Evolutionary conservation across 2,113 vertebrate genomes (phyloP), one percentile per base, ranked within the genome.

Genomic region (Oenanthe oenanthe): DNA sequence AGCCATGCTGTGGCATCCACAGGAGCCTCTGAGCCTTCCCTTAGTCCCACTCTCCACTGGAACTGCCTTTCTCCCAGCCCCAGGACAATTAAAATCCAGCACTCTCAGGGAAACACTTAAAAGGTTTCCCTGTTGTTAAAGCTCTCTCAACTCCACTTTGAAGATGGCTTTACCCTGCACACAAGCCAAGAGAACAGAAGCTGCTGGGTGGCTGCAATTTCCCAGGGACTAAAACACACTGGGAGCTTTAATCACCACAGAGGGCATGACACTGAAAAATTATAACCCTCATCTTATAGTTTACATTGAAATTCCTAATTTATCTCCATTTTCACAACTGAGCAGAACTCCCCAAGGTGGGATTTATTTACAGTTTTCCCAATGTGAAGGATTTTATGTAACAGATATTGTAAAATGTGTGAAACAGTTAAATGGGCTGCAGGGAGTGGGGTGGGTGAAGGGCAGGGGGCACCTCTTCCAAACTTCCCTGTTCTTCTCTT

Each of bases 121-220:
- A 94, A 76, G 42, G 6, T 48, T 87, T 89, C 60, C 87, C 73
- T 74, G 70, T 65, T 76, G 88, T 50, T 92, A 93, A 93, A 57
- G 51, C 82, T 76, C 80, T 16, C 80, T 84, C 76, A 60, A 84
- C 80, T 86, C 22, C 60, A 47, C 91, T 85, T 42, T 68, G 36
- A 48, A 65, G 88, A 40, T 13, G 70, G 58, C 51, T 95, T 79
- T 83, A 20, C 57, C 88, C 57, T 53, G 56, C 78, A 63, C 51
- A 54, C 61, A 38, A 74, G 85, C 40, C 63, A n/a, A 60, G 48
- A 75, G 58, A 82, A 82, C 45, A 79, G 58, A 88, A 85, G 81
- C 72, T 61, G 81, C 36, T 65, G 45, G 57, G 48, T 53, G 45
- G 53, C 29, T 36, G 45, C 38, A 29, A 1, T 81, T 81, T 78